Evolutionary conservation across 2,797 vertebrate genomes (phyloP), one percentile per base, ranked within the genome.

Genomic region (Melanotaenia pygmaea): DNA sequence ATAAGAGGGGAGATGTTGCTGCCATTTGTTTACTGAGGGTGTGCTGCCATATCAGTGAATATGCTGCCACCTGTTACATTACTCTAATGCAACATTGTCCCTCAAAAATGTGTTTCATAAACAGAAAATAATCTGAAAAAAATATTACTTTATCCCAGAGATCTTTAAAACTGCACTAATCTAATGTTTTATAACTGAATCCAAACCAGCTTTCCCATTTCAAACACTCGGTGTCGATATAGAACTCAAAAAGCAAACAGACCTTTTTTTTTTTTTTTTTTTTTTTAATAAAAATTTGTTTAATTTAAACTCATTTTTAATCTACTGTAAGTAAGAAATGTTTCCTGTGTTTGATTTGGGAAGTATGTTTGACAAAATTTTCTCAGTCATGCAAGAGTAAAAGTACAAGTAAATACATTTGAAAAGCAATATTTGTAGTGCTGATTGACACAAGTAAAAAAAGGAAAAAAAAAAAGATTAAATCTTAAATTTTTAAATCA

Each of bases 21-120:
- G 51, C 79, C 53, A 67, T 76, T 57, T 82, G 82, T 88, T 91
- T 89, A 86, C 79, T 82, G 66, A 82, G 59, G 91, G 90, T 93
- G 86, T 88, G 83, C 79, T 90, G 93, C 92, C 91, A 90, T 93
- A 93, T 93, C 93, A 91, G 91, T 94, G 92, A 40, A 77, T 94
- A 92, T 94, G 93, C 93, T 89, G 87, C 83, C 92, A 88, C 88
- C 89, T 91, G 94, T 94, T 94, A 93, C 92, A 88, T 89, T 79
- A 72, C 79, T 79, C 50, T 79, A 81, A 86, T 86, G 74, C 82
- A 70, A 59, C 61, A 51, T 54, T 32, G 18, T 80, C 64, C 77
- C 78, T 67, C 28, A 28, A 28, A 69, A 78, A 50, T 60, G 14
- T 35, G 37, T 60, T 69, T 68, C 24, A 65, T 14, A 18, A 20